Conservation (phyloP, 1,140 invertebrate genomes). For the Pygmarrhopalites habei region DNA sequence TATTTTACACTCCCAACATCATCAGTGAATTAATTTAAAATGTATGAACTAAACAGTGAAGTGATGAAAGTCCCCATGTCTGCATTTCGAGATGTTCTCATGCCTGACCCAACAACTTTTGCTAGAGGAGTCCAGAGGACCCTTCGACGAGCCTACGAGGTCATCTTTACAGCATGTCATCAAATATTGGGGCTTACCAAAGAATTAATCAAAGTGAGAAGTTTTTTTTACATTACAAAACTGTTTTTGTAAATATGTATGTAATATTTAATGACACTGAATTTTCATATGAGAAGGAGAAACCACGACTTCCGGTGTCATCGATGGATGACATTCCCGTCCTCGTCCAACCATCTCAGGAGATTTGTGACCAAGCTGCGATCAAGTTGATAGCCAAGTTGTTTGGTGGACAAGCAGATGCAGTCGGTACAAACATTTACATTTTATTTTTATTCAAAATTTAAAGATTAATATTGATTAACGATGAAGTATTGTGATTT, state of each 20-base stretch:
- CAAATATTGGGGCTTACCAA: conserved; percentile 8
- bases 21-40: no score
- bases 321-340: background rate
- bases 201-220: conserved; percentile 9
- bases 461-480: no score
- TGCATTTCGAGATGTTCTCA: background rate
- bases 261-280: no score
- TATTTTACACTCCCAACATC: no score
- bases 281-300: no score
- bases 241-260: no score
- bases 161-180: conserved; percentile 15
- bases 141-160: conserved; percentile 13
- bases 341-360: background rate
- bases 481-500: no score
- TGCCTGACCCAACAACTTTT: background rate
- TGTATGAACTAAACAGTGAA: no score
- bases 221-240: no score
- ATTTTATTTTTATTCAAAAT: no score
- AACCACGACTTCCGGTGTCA: background rate
- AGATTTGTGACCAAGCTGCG: background rate
- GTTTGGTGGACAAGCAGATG: background rate
- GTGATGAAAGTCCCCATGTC: conserved; percentile 6
- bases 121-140: background rate
- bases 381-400: background rate
- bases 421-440: no score